Base-by-base conservation (phyloP, 1,140 invertebrate genomes). In the Penaeus japonicus region DNA sequence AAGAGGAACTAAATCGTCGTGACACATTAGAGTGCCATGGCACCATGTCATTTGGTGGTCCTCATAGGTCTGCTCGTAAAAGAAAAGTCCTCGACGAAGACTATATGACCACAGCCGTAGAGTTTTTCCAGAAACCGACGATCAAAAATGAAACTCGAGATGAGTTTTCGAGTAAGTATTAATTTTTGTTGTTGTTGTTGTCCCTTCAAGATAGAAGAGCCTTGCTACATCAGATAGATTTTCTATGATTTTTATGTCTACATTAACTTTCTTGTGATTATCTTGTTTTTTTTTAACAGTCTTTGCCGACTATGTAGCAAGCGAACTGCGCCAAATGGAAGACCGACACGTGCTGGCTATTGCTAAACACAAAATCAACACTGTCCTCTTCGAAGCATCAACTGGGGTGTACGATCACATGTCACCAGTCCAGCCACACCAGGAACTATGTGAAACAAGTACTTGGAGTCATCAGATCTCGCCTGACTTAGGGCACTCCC, bases 331-430 rank as follows among this genome's bases (percentile, higher is more conserved):
- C n/a, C 15, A 24, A 4, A 17, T 80, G 17, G 39, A 24, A 55
- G 78, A 80, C 78, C 30, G 53, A 17, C 24, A 47, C 17, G 78
- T 39, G 0, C 78, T 80, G 12, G 78, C 78, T 17, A 17, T 80
- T 30, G 78, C 78, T 15, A 80, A 80, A 53, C 78, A 80, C 78
- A 80, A 80, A 24, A 80, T 80, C 78, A 80, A 80, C 78, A 80
- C 78, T 22, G 39, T 80, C 15, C 78, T 80, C 20, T 80, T 80
- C 39, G 78, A 80, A 80, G 78, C 78, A 18, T 27, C 78, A 22
- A 80, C 78, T 53, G 78, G 78, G n/a, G 15, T 80, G 35, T 80
- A 80, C 24, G 47, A 20, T 24, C 65, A 70, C n/a, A 24, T 27
- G 65, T 70, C 30, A 4, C 30, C 65, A 7, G 30, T 32, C 30